Conservation (phyloP, 2,113 vertebrate genomes). For the Salvator merianae region DNA sequence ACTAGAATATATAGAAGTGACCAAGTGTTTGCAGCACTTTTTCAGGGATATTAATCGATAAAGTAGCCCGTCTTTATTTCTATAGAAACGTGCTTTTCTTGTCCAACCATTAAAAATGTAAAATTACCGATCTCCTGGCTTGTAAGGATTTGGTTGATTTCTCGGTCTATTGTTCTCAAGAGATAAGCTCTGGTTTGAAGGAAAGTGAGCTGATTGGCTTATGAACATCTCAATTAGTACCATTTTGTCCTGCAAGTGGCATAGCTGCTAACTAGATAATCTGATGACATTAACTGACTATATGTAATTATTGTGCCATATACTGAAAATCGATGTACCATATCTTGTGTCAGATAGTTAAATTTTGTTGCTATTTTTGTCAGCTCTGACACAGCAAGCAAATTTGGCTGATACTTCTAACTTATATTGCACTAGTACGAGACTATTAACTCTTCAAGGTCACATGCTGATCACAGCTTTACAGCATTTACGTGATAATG, state of each 20-base stretch:
- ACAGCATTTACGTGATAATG: neutral
- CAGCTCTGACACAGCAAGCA: neutral
- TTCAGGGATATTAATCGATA: neutral
- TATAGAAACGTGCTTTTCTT: neutral
- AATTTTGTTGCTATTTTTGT: neutral
- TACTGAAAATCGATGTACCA: neutral
- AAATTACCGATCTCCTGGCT: fast-evolving
- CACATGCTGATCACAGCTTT: neutral
- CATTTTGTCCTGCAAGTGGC: neutral
- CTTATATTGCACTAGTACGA: neutral
- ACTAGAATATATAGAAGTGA: fast-evolving
- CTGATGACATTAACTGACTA: neutral
- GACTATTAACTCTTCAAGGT: neutral
- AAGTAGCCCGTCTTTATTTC: neutral
- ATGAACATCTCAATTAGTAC: neutral
- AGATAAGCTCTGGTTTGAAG: neutral
- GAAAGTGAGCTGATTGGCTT: neutral
- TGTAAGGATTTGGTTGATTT: fast-evolving
- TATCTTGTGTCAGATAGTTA: neutral
- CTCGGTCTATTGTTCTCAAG: neutral
- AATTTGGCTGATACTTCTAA: neutral
- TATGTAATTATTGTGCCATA: neutral
- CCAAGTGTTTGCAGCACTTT: neutral
- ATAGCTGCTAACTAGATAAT: neutral
- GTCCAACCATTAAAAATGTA: neutral